phyloP scores from a whole-genome alignment of 2,113 vertebrate genomes.

The Pionites leucogaster region DNA sequence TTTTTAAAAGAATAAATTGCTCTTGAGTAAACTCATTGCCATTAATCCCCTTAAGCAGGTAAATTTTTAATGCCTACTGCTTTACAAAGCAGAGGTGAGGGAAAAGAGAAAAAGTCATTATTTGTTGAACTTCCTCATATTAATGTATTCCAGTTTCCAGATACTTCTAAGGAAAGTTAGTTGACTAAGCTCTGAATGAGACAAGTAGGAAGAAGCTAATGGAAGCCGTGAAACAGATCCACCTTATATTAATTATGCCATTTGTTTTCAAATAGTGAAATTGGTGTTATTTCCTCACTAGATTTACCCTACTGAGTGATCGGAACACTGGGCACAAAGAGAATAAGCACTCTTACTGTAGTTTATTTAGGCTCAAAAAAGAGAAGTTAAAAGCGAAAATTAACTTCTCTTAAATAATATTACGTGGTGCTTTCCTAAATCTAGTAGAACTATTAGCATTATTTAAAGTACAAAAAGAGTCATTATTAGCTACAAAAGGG shows the following conservation, averaged over 20 bases:
- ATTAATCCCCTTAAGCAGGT: neutral
- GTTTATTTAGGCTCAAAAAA: neutral
- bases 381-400: neutral
- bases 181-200: neutral
- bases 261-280: neutral
- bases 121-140: neutral
- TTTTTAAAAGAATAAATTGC: neutral
- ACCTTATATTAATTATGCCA: neutral
- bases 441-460: neutral
- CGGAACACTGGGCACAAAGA: neutral
- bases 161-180: neutral
- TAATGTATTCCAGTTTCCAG: neutral
- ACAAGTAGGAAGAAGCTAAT: neutral
- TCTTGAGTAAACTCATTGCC: neutral
- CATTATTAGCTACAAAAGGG: neutral
- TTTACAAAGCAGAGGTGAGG: neutral
- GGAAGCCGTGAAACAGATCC: neutral
- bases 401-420: neutral
- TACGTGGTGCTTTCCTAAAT: neutral
- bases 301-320: neutral
- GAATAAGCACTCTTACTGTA: neutral
- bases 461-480: neutral
- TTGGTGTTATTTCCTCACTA: neutral
- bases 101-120: neutral
- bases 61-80: neutral